Evolutionary conservation across 1,140 invertebrate species (phyloP), one percentile per base, ranked within the genome.

Genomic region (Brachionus sp.): DNA sequence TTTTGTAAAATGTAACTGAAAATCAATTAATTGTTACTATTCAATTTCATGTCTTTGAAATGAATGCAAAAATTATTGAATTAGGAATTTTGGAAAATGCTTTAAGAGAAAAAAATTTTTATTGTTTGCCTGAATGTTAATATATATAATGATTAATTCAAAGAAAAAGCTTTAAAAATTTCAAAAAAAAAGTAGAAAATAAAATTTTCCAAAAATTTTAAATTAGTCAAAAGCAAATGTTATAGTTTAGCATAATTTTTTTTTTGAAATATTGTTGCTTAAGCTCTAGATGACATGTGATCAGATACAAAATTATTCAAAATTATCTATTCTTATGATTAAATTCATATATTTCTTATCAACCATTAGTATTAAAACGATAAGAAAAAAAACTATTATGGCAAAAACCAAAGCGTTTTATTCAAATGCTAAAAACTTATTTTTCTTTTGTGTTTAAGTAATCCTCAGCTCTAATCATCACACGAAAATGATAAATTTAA

Each of bases 331-430:
- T 70, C 37, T 70, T 19, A 19, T 70, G n/a, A 42, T 70, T 23
- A 70, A 39, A 70, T 39, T 70, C 5, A n/a, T 16, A 19, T 39
- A 16, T 35, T 70, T 39, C 66, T 70, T 70, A 70, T 70, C 66
- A 70, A 70, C 35, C 37, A 39, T 70, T 39, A 39, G 33, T 70
- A 70, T 70, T 70, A 9, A 70, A 70, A 16, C 6, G 66, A 70
- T 37, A 70, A 70, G 12, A 33, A 66, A 42, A 39, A 37, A 10
- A 68, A 70, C 39, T 10, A 42, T 70, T 10, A 39, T 70, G 33
- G 16, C 29, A 68, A 10, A 35, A 35, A 9, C 33, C 37, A 37
- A 39, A 70, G 66, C 16, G 37, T 70, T 70, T 70, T 70, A 16
- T 70, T 39, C 13, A 33, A 39, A 70, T 70, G 66, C n/a, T 70